Conservation (phyloP, 2,797 vertebrate species). For the Choloepus didactylus region DNA sequence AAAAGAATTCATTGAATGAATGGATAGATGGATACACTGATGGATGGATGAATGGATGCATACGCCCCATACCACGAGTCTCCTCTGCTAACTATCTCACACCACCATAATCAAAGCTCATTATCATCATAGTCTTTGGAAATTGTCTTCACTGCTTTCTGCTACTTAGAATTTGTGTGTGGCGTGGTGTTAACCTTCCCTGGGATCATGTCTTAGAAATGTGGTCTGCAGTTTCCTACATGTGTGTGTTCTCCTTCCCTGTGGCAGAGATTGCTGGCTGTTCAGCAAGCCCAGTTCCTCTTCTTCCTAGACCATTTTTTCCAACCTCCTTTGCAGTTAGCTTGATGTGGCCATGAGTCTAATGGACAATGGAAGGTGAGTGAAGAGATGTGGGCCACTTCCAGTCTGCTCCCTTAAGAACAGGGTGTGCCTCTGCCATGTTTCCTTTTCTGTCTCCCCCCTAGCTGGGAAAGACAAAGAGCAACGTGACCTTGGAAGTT, state of each 20-base stretch:
- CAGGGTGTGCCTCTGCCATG: not conserved
- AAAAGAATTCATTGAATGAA: conserved; percentile 1
- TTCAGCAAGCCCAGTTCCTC: not conserved
- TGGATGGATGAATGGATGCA: not conserved
- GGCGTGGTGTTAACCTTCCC: not conserved
- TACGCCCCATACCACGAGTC: not conserved
- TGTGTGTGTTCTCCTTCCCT: not conserved
- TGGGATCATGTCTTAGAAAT: not conserved
- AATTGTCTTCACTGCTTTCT: not conserved
- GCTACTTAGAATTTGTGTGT: not conserved
- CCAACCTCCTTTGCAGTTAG: not conserved
- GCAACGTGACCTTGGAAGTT: not conserved
- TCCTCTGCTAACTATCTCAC: not conserved
- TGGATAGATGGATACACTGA: not conserved
- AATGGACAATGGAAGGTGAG: not conserved
- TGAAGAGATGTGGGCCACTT: not conserved
- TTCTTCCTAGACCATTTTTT: not conserved
- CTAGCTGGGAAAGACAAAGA: not conserved
- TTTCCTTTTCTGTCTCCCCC: not conserved
- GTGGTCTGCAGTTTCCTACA: not conserved
- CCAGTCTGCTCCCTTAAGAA: not conserved
- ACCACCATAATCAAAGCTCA: conserved; percentile 8
- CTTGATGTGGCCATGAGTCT: not conserved
- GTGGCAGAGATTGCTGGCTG: not conserved
- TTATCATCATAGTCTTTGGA: not conserved